A percentile compares a stretch with the other conserved stretches of the same genome.
Evolutionary conservation across 2,113 vertebrate species (phyloP).

Genomic region (Corythoichthys haematopterus): DNA sequence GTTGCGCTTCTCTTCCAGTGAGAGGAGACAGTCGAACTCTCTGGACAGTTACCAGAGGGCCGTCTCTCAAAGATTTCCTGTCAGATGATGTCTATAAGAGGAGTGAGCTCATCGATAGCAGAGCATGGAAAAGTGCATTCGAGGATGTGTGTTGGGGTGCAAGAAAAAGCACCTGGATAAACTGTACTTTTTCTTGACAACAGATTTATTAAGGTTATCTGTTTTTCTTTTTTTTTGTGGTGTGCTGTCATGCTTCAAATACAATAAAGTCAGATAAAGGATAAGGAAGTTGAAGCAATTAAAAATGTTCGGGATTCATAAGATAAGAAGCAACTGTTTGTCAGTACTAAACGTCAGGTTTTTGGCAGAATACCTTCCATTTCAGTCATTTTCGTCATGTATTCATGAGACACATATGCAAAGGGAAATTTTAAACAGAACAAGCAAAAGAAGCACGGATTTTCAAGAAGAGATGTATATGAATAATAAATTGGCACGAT

Average conservation of each 20-base stretch:
- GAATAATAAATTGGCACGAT: slow-evolving; percentile 1
- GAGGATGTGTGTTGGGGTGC: not conserved
- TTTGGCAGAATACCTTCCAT: slow-evolving; percentile 2
- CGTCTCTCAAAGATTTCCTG: slow-evolving; percentile 98
- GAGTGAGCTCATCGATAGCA: slow-evolving; percentile 90
- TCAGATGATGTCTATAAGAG: slow-evolving; percentile 94
- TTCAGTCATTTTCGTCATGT: slow-evolving; percentile 2
- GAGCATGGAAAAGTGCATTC: slow-evolving; percentile 44
- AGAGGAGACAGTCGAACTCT: slow-evolving; percentile 99
- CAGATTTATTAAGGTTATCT: slow-evolving; percentile 74
- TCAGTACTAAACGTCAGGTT: slow-evolving; percentile 16
- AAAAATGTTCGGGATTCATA: slow-evolving; percentile 12
- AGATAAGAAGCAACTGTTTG: slow-evolving; percentile 4
- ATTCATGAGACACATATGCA: slow-evolving; percentile 17
- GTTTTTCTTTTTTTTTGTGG: slow-evolving; percentile 35
- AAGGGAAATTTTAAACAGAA: not conserved
- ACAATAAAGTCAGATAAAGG: not conserved
- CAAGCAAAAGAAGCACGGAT: not conserved
- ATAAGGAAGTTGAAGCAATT: slow-evolving; percentile 9
- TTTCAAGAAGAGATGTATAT: not conserved
- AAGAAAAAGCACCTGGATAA: slow-evolving; percentile 66
- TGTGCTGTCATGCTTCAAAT: slow-evolving; percentile 23
- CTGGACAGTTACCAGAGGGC: slow-evolving; percentile 92
- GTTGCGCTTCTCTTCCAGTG: slow-evolving; percentile 93
- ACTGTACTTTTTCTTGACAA: slow-evolving; percentile 75